These are phyloP conservation scores for Anguilla marmorata DNA, from an alignment of 2,797 vertebrate species.

Conservation along the genomic window DNA sequence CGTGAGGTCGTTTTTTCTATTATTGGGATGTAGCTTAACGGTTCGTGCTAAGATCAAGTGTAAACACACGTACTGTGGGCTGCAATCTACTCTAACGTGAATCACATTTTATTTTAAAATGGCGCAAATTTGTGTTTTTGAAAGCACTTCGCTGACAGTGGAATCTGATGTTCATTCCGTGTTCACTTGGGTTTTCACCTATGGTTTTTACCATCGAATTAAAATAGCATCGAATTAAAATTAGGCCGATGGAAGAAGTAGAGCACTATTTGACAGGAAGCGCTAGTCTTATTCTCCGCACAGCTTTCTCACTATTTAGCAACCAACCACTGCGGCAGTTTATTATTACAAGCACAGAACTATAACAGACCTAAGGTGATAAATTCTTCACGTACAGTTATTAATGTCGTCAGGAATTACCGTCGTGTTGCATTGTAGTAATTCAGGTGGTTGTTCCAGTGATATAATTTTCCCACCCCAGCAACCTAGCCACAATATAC, in stretches of 20 bases:
- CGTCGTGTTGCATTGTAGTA: neutral
- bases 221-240: conserved; percentile 13
- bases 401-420: neutral
- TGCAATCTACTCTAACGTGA: neutral
- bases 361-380: neutral
- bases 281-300: neutral
- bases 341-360: conserved; percentile 4
- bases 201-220: neutral
- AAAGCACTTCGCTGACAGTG: neutral
- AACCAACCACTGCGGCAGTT: conserved; percentile 35
- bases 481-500: neutral
- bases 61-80: neutral
- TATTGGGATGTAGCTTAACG: neutral
- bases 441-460: neutral
- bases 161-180: neutral
- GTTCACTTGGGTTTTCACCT: neutral
- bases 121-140: neutral
- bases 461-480: neutral
- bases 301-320: conserved; percentile 32
- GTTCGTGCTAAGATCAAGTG: neutral
- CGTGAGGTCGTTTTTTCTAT: neutral
- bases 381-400: neutral
- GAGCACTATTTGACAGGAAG: conserved; percentile 37
- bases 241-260: conserved; percentile 7
- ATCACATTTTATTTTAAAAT: neutral